phyloP scores from a whole-genome alignment of 1,140 invertebrate genomes.

The Marisa cornuarietis region DNA sequence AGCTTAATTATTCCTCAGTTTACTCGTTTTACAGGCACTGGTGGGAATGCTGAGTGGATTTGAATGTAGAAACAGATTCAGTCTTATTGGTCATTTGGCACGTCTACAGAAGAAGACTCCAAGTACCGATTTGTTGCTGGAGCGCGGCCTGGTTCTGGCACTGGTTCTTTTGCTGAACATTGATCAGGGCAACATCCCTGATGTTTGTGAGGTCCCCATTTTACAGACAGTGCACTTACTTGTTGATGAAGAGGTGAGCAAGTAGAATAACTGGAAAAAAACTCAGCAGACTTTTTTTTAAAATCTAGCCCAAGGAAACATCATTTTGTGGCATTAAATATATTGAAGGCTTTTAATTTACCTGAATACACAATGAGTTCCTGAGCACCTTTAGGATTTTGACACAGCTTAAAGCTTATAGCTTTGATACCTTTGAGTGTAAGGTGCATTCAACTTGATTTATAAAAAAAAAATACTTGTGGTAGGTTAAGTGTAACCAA shows the following conservation, averaged over 20 bases:
- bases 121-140: conserved; percentile 29
- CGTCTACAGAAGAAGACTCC: conserved; percentile 2
- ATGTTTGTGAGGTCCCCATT: conserved; percentile 30
- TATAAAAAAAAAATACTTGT: too few species aligned
- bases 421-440: not conserved
- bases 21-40: conserved; percentile 16
- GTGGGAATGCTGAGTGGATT: conserved; percentile 5
- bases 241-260: conserved; percentile 23
- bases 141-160: conserved; percentile 40
- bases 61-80: conserved; percentile 1
- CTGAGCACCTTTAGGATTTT: not conserved
- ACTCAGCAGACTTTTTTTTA: not conserved
- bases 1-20: not conserved
- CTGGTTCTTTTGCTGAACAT: conserved; percentile 45
- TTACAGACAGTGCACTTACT: conserved; percentile 24
- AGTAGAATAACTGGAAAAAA: conserved; percentile 18
- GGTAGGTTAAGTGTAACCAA: too few species aligned
- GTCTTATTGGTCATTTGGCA: conserved; percentile 22
- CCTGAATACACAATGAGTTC: not conserved
- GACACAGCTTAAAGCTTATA: too few species aligned
- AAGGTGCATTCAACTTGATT: too few species aligned
- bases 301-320: not conserved
- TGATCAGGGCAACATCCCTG: conserved; percentile 26
- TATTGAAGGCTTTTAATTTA: not conserved
- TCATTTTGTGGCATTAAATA: not conserved